Base-by-base conservation (phyloP, 2,113 vertebrate genomes). In the Agapornis roseicollis region DNA sequence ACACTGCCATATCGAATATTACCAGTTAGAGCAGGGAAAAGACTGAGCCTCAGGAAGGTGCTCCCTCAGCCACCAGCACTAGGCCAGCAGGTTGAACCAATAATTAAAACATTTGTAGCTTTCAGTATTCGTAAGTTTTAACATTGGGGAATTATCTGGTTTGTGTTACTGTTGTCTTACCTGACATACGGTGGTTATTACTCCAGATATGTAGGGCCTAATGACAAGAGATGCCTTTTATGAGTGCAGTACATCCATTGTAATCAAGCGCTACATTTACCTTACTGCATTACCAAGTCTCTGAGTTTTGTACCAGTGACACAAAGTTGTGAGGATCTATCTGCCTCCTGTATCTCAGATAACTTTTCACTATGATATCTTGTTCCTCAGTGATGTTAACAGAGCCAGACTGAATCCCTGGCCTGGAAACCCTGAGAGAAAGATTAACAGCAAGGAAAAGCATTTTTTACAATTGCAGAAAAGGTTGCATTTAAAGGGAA, bases 251-350 rank as follows among this genome's bases (percentile, higher is more conserved):
- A 69, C n/a, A 69, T 90, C 79, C 66, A 65, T 7, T 58, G 70
- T 31, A 80, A 88, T 77, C 88, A 89, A 72, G 79, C 2, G 0
- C 56, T 64, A 24, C 63, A 18, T 88, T 88, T 78, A 82, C 90
- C 92, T 91, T 60, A 11, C 41, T 41, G n/a, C 46, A 53, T 61
- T 88, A 80, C 74, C 2, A n/a, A 61, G 63, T 47, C 82, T 88
- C 90, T 94, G 95, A 90, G 19, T 61, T 93, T 90, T 85, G 74
- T 95, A 80, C 31, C n/a, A 71, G 78, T 79, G 92, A 93, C 89
- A 91, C 20, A 79, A 61, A 93, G 79, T 28, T 85, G 44, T 35
- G 70, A 94, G 64, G 42, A 35, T 81, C 29, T 78, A 22, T 72
- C 70, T 79, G 74, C 5, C 0, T 88, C 52, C 78, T 87, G 84